A percentile compares a stretch with the other conserved stretches of the same genome.
Conservation (phyloP, 1,140 invertebrate genomes). For the Drosophila sp. region DNA sequence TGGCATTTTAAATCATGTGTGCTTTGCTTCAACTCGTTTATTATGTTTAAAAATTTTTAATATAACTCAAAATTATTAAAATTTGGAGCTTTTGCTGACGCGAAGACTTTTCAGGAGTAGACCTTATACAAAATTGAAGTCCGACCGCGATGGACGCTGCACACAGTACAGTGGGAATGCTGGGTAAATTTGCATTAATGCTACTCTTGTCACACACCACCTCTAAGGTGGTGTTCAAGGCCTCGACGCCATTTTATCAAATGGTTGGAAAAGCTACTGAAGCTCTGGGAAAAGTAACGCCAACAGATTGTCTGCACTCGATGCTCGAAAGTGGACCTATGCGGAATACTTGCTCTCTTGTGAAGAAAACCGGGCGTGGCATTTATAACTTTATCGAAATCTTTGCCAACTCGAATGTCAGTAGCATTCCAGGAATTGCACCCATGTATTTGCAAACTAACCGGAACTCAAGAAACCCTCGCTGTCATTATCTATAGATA, state of each 20-base stretch:
- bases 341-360: not conserved
- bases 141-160: constrained; percentile 22
- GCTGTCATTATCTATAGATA: not conserved
- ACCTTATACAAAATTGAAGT: not conserved
- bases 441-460: not conserved
- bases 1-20: not conserved
- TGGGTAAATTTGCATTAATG: constrained; percentile 38
- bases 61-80: not conserved
- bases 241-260: constrained; percentile 1
- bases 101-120: not conserved
- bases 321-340: not conserved
- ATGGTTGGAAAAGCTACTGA: not conserved
- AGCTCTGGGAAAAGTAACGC: not conserved
- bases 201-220: constrained; percentile 16
- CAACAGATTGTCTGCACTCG: not conserved
- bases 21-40: not conserved
- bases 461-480: not conserved
- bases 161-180: constrained; percentile 43
- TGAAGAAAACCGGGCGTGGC: not conserved
- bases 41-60: not conserved
- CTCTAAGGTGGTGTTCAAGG: constrained; percentile 14
- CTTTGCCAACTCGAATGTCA: constrained; percentile 16
- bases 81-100: not conserved
- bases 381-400: constrained; percentile 2
- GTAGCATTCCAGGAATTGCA: not conserved